phyloP scores from a whole-genome alignment of 2,888 invertebrate species.

The Euplagia quadripunctaria region DNA sequence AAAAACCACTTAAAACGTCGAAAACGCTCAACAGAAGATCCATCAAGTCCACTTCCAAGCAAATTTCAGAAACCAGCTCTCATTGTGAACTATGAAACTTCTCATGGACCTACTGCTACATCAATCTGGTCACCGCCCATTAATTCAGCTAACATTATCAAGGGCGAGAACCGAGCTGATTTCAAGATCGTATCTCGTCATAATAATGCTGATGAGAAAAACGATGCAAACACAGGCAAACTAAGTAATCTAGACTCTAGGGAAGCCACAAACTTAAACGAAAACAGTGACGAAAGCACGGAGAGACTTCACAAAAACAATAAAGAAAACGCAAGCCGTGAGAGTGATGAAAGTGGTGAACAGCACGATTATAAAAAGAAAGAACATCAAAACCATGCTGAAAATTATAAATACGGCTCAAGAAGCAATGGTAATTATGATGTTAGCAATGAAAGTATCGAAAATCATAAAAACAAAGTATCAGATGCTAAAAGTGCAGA shows the following conservation, averaged over 20 bases:
- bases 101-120: constrained; percentile 58
- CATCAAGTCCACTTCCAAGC: constrained; percentile 42
- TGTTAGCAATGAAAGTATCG: constrained; percentile 26
- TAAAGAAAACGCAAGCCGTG: constrained; percentile 20
- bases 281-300: constrained; percentile 26
- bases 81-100: constrained; percentile 71
- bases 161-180: constrained; percentile 70
- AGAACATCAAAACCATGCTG: constrained; percentile 29
- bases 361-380: constrained; percentile 25
- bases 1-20: constrained; percentile 72
- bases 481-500: constrained; percentile 30
- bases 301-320: constrained; percentile 21
- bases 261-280: constrained; percentile 26
- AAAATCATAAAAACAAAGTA: constrained; percentile 26
- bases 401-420: constrained; percentile 32
- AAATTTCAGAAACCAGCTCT: constrained; percentile 58
- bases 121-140: constrained; percentile 47
- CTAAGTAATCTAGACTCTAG: constrained; percentile 43
- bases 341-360: constrained; percentile 46
- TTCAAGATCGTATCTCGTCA: constrained; percentile 77
- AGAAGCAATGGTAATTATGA: constrained; percentile 24
- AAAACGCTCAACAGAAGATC: constrained; percentile 57
- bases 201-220: constrained; percentile 36
- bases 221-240: constrained; percentile 36
- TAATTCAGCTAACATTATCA: constrained; percentile 57